Evolutionary conservation across 35 echinoderm and acorn worm species (phyloP).

Genomic region (Chiridota heheva): DNA sequence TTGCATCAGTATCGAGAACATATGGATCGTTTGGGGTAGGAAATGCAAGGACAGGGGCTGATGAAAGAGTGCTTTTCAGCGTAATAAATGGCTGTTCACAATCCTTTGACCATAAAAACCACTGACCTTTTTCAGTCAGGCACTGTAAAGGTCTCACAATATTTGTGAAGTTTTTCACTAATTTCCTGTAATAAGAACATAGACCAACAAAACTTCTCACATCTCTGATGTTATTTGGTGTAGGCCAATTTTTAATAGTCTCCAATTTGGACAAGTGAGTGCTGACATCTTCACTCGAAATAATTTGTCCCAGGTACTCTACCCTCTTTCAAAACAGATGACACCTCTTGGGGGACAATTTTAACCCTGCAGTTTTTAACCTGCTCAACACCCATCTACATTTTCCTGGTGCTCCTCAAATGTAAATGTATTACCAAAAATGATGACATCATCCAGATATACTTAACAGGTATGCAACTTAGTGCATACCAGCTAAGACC

Average conservation of each 20-base stretch:
- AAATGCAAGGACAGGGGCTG: slow-evolving; percentile 9
- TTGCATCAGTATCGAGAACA: slow-evolving; percentile 29
- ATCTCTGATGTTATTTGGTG: slow-evolving; percentile 17
- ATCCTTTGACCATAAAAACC: slow-evolving; percentile 14
- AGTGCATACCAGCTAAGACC: slow-evolving; percentile 10
- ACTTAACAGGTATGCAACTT: background rate
- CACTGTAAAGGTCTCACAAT: slow-evolving; percentile 30
- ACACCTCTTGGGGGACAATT: slow-evolving; percentile 19
- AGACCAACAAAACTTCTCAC: slow-evolving; percentile 57
- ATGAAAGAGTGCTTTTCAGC: background rate
- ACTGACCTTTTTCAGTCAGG: slow-evolving; percentile 20
- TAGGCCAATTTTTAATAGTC: slow-evolving; percentile 43
- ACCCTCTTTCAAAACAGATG: background rate
- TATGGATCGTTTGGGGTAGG: background rate
- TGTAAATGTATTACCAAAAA: slow-evolving; percentile 18
- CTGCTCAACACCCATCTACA: background rate
- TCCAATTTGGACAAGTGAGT: slow-evolving; percentile 29
- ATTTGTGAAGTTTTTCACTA: slow-evolving; percentile 36
- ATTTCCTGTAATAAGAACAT: slow-evolving; percentile 46
- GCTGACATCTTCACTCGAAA: background rate
- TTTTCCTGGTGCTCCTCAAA: background rate
- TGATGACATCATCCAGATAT: slow-evolving; percentile 37
- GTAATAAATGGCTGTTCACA: background rate
- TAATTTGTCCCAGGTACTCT: slow-evolving; percentile 17
- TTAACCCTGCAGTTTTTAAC: background rate